Percentiles rank a stretch among this genome's conserved stretches.
Conservation (phyloP, 2,113 vertebrate genomes). For the Loxodonta africana region DNA sequence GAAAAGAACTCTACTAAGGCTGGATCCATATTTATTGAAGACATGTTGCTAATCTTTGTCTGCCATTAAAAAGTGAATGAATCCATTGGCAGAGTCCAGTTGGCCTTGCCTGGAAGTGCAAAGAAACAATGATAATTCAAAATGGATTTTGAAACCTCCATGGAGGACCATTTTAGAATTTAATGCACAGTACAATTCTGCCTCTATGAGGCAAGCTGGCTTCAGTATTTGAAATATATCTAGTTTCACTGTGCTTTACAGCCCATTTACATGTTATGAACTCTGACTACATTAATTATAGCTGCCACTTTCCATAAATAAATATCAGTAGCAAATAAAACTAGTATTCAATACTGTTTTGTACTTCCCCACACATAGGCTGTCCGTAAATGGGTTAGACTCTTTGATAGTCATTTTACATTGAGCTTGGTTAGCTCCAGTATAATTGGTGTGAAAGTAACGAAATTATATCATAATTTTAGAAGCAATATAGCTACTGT, state of each 20-base stretch:
- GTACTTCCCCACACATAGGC: slow-evolving; percentile 53
- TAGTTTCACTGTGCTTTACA: slow-evolving; percentile 67
- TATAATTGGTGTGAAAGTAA: slow-evolving; percentile 75
- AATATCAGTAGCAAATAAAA: slow-evolving; percentile 77
- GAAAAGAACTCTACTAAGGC: background rate
- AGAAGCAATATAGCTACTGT: slow-evolving; percentile 26
- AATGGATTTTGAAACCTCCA: slow-evolving; percentile 56
- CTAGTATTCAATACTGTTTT: slow-evolving; percentile 80
- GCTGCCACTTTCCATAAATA: slow-evolving; percentile 83
- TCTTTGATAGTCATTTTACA: slow-evolving; percentile 72
- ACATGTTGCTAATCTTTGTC: slow-evolving; percentile 9
- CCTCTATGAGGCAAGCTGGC: slow-evolving; percentile 48
- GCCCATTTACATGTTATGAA: slow-evolving; percentile 75
- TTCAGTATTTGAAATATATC: slow-evolving; percentile 59
- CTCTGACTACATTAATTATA: slow-evolving; percentile 83
- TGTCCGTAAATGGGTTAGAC: background rate
- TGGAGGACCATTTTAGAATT: background rate
- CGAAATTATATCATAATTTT: slow-evolving; percentile 75
- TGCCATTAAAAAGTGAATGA: background rate
- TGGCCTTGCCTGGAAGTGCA: background rate
- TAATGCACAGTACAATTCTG: background rate
- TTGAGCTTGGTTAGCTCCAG: slow-evolving; percentile 61
- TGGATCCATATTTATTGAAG: background rate
- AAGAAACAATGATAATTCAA: slow-evolving; percentile 25
- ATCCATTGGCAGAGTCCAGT: background rate